Evolutionary conservation across 1,140 invertebrate genomes (phyloP), one percentile per base, ranked within the genome.

Genomic region (Temnothorax nylanderi): DNA sequence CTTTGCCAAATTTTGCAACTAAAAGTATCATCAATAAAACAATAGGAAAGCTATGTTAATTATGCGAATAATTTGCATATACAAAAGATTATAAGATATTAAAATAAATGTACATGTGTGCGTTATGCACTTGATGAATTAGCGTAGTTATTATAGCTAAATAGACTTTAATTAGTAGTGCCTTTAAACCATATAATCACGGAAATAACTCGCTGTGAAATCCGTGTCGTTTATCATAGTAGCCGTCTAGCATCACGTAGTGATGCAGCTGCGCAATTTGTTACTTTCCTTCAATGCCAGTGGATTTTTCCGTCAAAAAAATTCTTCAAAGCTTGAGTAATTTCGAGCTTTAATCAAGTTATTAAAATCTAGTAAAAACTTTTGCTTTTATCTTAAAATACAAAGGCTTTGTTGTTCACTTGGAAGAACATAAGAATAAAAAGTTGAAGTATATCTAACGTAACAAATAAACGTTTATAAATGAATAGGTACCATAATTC

Each of bases 401-500:
- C 6, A 58, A 75, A 74, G 34, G 1, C 51, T 37, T 13, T 3
- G 44, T 16, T 80, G 26, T 77, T 77, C 10, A 62, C 2, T 85
- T 44, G 21, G 10, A 16, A 44, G 3, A 51, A 21, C 32, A 47
- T 21, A 44, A 49, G 21, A 13, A 21, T 76, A 34, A 77, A 51
- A 64, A 51, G 8, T 18, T 26, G 1, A 4, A 80, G 34, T 37
- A 41, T 16, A 21, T 60, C 10, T 21, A 13, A 41, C 6, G 5
- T 21, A 10, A 58, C 2, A n/a, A 76, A 65, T 65, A 65, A 58
- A 74, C 77, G 16, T 0, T 13, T 4, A 8, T 16, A 47, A 71
- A 56, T 56, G 18, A 82, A 71, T 21, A 47, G 1, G 1, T 54
- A 67, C 95, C 92, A 92, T 91, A 58, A 93, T 92, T 88, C 97